Base-by-base conservation (phyloP, 2,113 vertebrate genomes). In the Notothenia rossii region DNA sequence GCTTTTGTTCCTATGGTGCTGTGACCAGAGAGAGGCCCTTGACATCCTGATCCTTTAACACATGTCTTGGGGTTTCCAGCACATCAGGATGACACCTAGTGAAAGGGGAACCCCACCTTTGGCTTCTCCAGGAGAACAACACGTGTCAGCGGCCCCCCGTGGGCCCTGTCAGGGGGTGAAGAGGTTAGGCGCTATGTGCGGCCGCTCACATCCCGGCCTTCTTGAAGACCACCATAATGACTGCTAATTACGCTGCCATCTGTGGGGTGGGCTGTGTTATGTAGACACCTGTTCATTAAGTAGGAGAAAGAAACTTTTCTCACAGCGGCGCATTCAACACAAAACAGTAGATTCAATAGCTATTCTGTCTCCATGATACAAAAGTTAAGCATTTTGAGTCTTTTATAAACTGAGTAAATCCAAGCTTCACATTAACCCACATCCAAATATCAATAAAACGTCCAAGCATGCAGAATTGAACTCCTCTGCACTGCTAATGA, bases 281-380 rank as follows among this genome's bases (percentile, higher is more conserved):
- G 92, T 93, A 93, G 93, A 95, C 93, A 94, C 94, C 94, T 94
- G 92, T 94, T 94, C 92, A 93, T 94, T 94, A 94, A 90, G 83
- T 62, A 45, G 76, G 66, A 76, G 79, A 91, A 88, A 90, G 84
- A 91, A 90, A 93, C 78, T 85, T 92, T 94, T 84, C 82, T 55
- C 43, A 85, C 55, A 76, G 49, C 59, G 25, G 48, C 36, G 43
- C 10, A 73, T 82, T 77, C 73, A 73, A 55, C 50, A 80, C 45
- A 79, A 72, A 88, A 82, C 69, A 48, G 65, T 40, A 77, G 67
- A 72, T 63, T 75, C 72, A 64, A 59, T 29, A 33, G 62, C 54
- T 64, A 63, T 51, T 36, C 45, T 43, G 46, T 40, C 18, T 53
- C 15, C 36, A 46, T 58, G 33, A 63, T 29, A 67, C 49, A 82